These are phyloP conservation scores for Geopemphigus sp. DNA, from an alignment of 1,140 invertebrate species.

Conservation along the genomic window DNA sequence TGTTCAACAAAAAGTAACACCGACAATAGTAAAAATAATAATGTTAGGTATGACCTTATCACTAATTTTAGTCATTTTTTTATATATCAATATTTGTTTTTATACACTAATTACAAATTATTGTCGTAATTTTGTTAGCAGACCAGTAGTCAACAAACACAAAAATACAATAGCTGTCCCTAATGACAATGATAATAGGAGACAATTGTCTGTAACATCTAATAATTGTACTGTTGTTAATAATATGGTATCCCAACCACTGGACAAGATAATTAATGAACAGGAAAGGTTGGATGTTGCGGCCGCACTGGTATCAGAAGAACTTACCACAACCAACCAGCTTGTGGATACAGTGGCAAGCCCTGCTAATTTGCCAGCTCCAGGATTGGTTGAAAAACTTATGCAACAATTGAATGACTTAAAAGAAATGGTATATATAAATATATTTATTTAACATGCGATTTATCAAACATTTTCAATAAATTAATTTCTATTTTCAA, in stretches of 20 bases:
- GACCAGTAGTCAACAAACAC: no score
- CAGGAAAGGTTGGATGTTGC: background rate
- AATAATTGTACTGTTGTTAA: background rate
- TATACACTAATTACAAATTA: no score
- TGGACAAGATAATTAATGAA: background rate
- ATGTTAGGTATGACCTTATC: no score
- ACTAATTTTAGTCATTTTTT: no score
- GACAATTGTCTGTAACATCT: background rate
- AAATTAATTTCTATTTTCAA: slow-evolving; percentile 58
- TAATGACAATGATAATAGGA: background rate
- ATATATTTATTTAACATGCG: background rate
- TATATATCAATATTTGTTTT: no score
- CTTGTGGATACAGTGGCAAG: background rate
- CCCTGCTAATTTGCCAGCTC: background rate
- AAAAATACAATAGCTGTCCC: background rate
- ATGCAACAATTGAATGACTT: slow-evolving; percentile 96
- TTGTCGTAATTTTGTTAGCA: no score
- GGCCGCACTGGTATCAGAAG: background rate
- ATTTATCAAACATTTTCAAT: background rate
- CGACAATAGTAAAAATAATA: no score
- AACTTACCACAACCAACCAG: background rate
- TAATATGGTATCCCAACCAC: background rate
- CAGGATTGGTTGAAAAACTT: slow-evolving; percentile 39
- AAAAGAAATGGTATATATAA: slow-evolving; percentile 79
- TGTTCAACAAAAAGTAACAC: no score